Evolutionary conservation across 2,888 invertebrate species (phyloP).

Genomic region (Imbricaverruca yamaguchii): DNA sequence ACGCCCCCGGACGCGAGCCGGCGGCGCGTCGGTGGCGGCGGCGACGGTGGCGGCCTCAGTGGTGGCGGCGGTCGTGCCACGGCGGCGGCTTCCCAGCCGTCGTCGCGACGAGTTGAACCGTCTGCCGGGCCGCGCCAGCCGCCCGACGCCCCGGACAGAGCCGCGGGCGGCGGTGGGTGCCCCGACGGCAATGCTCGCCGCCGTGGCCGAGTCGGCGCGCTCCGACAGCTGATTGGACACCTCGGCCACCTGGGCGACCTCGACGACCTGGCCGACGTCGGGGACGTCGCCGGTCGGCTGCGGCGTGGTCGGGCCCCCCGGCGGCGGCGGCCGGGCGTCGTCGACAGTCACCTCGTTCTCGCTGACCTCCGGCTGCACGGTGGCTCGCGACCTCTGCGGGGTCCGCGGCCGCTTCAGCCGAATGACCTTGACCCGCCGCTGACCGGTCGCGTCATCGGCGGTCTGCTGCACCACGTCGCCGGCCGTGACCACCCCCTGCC

Average conservation of each 20-base stretch:
- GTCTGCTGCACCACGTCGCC: not conserved
- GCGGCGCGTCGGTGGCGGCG: not conserved
- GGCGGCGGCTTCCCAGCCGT: not conserved
- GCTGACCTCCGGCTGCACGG: not conserved
- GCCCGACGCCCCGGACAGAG: not conserved
- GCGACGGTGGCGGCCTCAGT: not conserved
- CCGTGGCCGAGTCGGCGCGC: not conserved
- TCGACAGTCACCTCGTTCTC: slow-evolving; percentile 6
- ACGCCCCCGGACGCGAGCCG: not conserved
- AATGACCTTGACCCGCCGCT: not conserved
- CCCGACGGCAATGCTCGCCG: not conserved
- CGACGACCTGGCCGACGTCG: too few species aligned
- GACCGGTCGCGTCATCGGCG: not conserved
- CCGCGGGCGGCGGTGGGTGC: not conserved
- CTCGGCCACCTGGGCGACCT: not conserved
- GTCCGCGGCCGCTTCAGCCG: not conserved
- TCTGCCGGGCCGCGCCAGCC: not conserved
- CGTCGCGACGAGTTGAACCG: not conserved
- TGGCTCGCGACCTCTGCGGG: not conserved
- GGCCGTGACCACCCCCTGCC: not conserved
- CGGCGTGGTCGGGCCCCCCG: not conserved
- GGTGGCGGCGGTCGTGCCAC: not conserved
- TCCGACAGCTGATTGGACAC: slow-evolving; percentile 3
- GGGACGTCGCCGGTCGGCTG: not conserved
- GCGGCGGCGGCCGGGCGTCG: not conserved